phyloP scores from a whole-genome alignment of 2,113 vertebrate genomes.

The Percina caprodes region DNA sequence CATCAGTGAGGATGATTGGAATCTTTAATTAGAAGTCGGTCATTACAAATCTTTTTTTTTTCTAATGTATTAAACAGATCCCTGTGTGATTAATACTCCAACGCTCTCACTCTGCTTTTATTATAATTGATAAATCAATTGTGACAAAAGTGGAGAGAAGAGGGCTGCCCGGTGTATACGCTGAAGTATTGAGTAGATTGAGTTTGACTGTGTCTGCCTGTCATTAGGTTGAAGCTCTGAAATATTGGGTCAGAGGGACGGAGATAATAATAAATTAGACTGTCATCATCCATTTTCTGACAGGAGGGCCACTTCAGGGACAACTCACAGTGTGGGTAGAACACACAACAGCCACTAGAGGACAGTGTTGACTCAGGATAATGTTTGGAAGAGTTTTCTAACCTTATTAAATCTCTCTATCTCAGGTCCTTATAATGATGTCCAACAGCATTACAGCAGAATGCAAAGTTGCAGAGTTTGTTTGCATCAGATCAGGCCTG shows the following conservation, averaged over 20 bases:
- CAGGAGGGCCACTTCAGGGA: conserved; percentile 7
- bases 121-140: conserved; percentile 66
- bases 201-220: conserved; percentile 54
- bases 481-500: conserved; percentile 29
- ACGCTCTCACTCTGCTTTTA: conserved; percentile 31
- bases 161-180: neutral
- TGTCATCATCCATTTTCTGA: conserved; percentile 79
- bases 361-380: conserved; percentile 70
- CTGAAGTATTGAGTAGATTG: conserved; percentile 54
- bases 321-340: neutral
- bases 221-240: conserved; percentile 55
- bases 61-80: conserved; percentile 61
- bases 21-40: conserved; percentile 33
- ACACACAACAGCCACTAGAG: conserved; percentile 55
- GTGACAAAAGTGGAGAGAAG: conserved; percentile 54
- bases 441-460: conserved; percentile 31
- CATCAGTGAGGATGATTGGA: conserved; percentile 42
- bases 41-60: conserved; percentile 49
- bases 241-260: conserved; percentile 58
- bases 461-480: conserved; percentile 6
- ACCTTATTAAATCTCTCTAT: conserved; percentile 27
- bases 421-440: conserved; percentile 1
- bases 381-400: neutral
- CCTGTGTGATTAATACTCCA: conserved; percentile 51
- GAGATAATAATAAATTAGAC: conserved; percentile 76